A percentile compares a stretch with the other conserved stretches of the same genome.
These are phyloP conservation scores for Tryphoninae sp. DNA, from an alignment of 2,888 invertebrate genomes.

Conservation along the genomic window DNA sequence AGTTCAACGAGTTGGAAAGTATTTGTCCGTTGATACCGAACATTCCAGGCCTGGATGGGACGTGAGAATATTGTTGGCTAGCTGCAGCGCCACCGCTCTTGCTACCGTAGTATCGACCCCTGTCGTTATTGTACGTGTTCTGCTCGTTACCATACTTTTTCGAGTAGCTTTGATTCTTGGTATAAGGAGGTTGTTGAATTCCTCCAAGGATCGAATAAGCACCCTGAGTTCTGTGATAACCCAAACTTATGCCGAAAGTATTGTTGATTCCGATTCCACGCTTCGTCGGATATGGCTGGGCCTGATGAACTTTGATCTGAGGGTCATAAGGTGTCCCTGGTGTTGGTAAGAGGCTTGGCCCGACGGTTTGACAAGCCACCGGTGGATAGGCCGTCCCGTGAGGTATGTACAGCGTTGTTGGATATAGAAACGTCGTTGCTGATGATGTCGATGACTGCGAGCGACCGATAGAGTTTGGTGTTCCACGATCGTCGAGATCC, in stretches of 20 bases:
- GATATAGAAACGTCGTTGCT: constrained; percentile 72
- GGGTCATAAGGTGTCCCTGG: constrained; percentile 63
- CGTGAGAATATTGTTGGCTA: constrained; percentile 21
- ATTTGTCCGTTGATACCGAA: constrained; percentile 18
- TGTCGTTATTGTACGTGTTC: background rate
- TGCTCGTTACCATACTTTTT: constrained; percentile 37
- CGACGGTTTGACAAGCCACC: constrained; percentile 62
- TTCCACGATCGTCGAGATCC: constrained; percentile 72
- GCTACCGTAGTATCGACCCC: constrained; percentile 22
- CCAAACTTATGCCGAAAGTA: constrained; percentile 26
- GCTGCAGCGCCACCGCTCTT: background rate
- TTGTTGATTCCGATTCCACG: constrained; percentile 25
- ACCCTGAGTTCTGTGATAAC: constrained; percentile 26
- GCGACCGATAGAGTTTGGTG: constrained; percentile 73
- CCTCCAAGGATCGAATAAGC: constrained; percentile 40
- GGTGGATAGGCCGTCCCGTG: constrained; percentile 70
- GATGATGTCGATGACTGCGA: constrained; percentile 15
- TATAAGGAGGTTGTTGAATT: constrained; percentile 36
- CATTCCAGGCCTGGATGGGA: constrained; percentile 5
- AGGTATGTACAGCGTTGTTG: constrained; percentile 75
- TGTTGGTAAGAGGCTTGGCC: constrained; percentile 76
- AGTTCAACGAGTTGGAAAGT: constrained; percentile 7
- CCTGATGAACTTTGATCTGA: constrained; percentile 19
- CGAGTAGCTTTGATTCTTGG: constrained; percentile 26
- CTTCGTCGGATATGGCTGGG: background rate